Base-by-base conservation (phyloP, 2,888 invertebrate species). In the Crioceris asparagi region DNA sequence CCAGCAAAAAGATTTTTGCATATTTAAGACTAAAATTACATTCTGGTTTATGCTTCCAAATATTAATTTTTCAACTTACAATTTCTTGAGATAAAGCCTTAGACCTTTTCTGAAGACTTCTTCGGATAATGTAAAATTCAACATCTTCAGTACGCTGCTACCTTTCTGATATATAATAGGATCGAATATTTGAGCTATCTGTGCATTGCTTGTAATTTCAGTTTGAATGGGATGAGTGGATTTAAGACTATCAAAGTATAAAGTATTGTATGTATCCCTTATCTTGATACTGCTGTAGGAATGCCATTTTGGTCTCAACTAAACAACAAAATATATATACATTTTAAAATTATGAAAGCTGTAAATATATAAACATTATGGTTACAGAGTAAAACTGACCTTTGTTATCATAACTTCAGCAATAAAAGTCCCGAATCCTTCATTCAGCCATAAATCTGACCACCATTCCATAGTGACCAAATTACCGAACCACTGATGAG, bases 401-500 rank as follows among this genome's bases (percentile, higher is more conserved):
- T 66, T 63, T 43, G 69, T 62, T 7, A 72, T 69, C 0, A 71
- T 70, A 1, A 71, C 61, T 51, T 71, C 71, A 40, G 73, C 70
- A 50, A 73, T 66, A 48, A 74, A 74, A 0, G 71, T 72, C 1
- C 84, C 82, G 56, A 86, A 83, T 1, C 84, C 84, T 61, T 81
- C 80, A 49, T 77, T 79, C 10, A 82, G 64, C 80, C 80, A 82
- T 4, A 75, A 61, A 46, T 75, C 74, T n/a, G 71, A 71, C 81
- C 80, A 81, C 78, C 79, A 79, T 11, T 65, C 61, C 64, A 76
- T 75, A 1, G 79, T 77, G 39, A 80, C 77, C 10, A 79, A 63
- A 65, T 79, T 75, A 1, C 82, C 82, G 57, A 80, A 80, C 81
- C 82, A 82, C 65, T 79, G 82, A 56, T 83, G 84, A 0, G 79